phyloP scores from a whole-genome alignment of 1,140 invertebrate genomes.

The Lethrus apterus region DNA sequence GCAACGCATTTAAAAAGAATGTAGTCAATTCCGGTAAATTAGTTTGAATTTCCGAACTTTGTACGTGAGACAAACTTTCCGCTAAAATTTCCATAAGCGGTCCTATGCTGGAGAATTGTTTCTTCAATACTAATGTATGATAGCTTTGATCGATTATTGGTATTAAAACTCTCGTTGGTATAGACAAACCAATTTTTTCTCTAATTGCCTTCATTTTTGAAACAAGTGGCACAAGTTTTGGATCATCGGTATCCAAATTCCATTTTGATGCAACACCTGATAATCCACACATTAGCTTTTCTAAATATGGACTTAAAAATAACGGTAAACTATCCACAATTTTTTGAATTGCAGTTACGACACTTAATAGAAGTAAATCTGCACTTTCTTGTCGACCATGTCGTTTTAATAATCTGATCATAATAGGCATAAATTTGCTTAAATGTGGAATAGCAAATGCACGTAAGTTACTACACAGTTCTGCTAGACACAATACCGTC shows the following conservation, averaged over 20 bases:
- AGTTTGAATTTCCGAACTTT: slow-evolving; percentile 51
- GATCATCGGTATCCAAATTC: slow-evolving; percentile 37
- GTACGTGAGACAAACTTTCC: slow-evolving; percentile 57
- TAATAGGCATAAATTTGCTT: slow-evolving; percentile 69
- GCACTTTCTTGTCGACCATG: slow-evolving; percentile 43
- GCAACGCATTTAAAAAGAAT: slow-evolving; percentile 69
- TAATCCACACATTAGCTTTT: slow-evolving; percentile 62
- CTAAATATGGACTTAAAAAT: slow-evolving; percentile 77
- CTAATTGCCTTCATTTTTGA: slow-evolving; percentile 54
- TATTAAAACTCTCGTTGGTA: slow-evolving; percentile 68
- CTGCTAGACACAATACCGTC: slow-evolving; percentile 71
- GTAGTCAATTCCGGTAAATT: slow-evolving; percentile 58
- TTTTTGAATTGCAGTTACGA: slow-evolving; percentile 67
- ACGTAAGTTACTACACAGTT: slow-evolving; percentile 65
- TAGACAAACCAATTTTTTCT: slow-evolving; percentile 58
- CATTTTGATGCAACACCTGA: slow-evolving; percentile 51
- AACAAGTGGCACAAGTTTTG: slow-evolving; percentile 48
- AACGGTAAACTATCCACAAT: slow-evolving; percentile 71
- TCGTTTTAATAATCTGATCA: slow-evolving; percentile 55
- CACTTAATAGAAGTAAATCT: slow-evolving; percentile 38
- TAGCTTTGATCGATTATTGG: slow-evolving; percentile 64
- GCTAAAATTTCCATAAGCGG: slow-evolving; percentile 66
- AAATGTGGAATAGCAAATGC: slow-evolving; percentile 64
- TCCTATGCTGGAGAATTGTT: slow-evolving; percentile 53
- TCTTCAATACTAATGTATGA: slow-evolving; percentile 49